Percentiles rank a stretch among this genome's conserved stretches.
These are phyloP conservation scores for Galleria mellonella DNA, from an alignment of 1,140 invertebrate genomes.

Conservation along the genomic window DNA sequence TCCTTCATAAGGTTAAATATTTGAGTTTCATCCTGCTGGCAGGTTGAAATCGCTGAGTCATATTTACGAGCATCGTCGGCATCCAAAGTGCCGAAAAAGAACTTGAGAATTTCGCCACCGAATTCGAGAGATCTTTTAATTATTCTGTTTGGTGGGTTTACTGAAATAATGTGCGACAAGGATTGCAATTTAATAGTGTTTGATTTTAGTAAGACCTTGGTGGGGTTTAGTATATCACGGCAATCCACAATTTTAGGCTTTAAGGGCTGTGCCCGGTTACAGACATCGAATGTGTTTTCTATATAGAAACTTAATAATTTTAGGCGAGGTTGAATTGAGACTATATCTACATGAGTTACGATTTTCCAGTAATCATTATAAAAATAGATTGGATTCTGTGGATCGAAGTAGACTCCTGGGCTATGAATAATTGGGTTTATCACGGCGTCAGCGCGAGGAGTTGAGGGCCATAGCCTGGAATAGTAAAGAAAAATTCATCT, in stretches of 20 bases:
- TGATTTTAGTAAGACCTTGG: constrained; percentile 2
- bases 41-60: constrained; percentile 14
- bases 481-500: no score
- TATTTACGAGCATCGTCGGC: constrained; percentile 20
- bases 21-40: constrained; percentile 10
- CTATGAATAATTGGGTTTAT: constrained; percentile 14
- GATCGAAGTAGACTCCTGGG: constrained; percentile 22
- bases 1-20: constrained; percentile 10
- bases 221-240: constrained; percentile 5
- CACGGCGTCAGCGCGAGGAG: no score
- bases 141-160: not conserved
- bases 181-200: constrained; percentile 10
- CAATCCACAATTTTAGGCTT: not conserved
- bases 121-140: constrained; percentile 14
- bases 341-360: constrained; percentile 13
- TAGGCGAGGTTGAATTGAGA: constrained; percentile 15
- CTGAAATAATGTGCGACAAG: constrained; percentile 14
- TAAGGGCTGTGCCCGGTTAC: no score
- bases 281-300: no score
- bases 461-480: no score
- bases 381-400: constrained; percentile 7
- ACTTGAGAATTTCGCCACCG: constrained; percentile 18
- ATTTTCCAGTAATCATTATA: constrained; percentile 23
- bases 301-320: constrained; percentile 5
- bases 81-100: constrained; percentile 20